phyloP scores from a whole-genome alignment of 2,888 invertebrate species.

The Operophtera brumata region DNA sequence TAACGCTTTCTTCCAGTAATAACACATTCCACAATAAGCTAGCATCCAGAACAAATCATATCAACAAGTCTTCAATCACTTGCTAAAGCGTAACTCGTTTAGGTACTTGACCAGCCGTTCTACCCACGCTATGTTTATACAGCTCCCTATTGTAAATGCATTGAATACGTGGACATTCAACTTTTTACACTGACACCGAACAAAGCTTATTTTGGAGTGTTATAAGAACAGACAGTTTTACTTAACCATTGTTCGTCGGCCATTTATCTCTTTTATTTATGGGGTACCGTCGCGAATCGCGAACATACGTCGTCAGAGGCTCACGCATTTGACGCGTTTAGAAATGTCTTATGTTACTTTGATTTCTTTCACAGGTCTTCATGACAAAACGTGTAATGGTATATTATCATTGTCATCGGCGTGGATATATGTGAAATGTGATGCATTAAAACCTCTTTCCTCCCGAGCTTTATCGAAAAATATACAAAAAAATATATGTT shows the following conservation, averaged over 20 bases:
- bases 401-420: too few relatives aligned
- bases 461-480: too few relatives aligned
- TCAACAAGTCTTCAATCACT: too few relatives aligned
- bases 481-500: too few relatives aligned
- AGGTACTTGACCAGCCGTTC: constrained; percentile 13
- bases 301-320: constrained; percentile 63
- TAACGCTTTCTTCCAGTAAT: too few relatives aligned
- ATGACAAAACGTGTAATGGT: neutral
- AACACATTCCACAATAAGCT: too few relatives aligned
- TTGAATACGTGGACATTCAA: constrained; percentile 68
- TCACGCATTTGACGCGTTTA: constrained; percentile 30
- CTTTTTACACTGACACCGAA: constrained; percentile 65
- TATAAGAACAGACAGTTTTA: constrained; percentile 71
- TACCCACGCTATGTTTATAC: constrained; percentile 30
- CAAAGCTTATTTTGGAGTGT: constrained; percentile 70
- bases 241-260: constrained; percentile 74
- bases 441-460: too few relatives aligned
- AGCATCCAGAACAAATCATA: too few relatives aligned
- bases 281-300: constrained; percentile 69
- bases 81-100: neutral
- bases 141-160: constrained; percentile 57
- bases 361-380: constrained; percentile 1
- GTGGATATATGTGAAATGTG: too few relatives aligned
- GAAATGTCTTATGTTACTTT: constrained; percentile 1
- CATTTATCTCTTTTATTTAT: constrained; percentile 80